A percentile compares a stretch with the other conserved stretches of the same genome.
These are phyloP conservation scores for Choristoneura fumiferana DNA, from an alignment of 1,140 invertebrate species.

Conservation along the genomic window DNA sequence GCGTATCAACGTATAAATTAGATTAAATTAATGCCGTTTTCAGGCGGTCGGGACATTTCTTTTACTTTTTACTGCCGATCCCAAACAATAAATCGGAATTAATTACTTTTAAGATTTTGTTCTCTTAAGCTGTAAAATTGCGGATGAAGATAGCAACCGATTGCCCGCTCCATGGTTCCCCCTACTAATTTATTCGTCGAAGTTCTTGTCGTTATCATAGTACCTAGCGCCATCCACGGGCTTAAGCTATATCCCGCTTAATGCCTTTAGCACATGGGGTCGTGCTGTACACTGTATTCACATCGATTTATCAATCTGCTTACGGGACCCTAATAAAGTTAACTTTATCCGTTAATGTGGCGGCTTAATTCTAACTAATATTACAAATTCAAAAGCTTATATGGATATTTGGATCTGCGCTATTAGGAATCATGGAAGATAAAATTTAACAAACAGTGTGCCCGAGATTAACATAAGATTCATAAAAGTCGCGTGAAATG, in stretches of 20 bases:
- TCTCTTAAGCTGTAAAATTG: constrained; percentile 53
- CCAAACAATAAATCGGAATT: constrained; percentile 39
- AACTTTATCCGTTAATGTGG: background rate
- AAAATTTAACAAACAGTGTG: too few relatives aligned
- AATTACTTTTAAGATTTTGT: constrained; percentile 52
- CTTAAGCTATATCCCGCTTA: constrained; percentile 45
- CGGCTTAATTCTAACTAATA: too few relatives aligned
- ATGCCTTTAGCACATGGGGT: constrained; percentile 43
- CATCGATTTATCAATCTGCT: constrained; percentile 37
- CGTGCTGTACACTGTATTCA: constrained; percentile 37
- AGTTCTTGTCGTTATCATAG: constrained; percentile 55
- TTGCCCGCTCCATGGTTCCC: constrained; percentile 49
- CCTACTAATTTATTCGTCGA: constrained; percentile 57
- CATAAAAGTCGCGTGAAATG: too few relatives aligned
- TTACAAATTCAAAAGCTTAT: too few relatives aligned
- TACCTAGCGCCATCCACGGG: constrained; percentile 39
- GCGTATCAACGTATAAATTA: constrained; percentile 12
- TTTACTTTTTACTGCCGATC: constrained; percentile 29
- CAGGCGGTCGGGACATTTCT: constrained; percentile 11
- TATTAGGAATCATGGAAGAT: too few relatives aligned
- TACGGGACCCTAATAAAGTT: constrained; percentile 27
- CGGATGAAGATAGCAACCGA: constrained; percentile 59
- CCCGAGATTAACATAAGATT: too few relatives aligned
- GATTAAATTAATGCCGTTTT: constrained; percentile 11
- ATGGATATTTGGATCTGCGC: too few relatives aligned